Conservation (phyloP, 1,140 invertebrate genomes). For the Ditylenchus dipsaci region DNA sequence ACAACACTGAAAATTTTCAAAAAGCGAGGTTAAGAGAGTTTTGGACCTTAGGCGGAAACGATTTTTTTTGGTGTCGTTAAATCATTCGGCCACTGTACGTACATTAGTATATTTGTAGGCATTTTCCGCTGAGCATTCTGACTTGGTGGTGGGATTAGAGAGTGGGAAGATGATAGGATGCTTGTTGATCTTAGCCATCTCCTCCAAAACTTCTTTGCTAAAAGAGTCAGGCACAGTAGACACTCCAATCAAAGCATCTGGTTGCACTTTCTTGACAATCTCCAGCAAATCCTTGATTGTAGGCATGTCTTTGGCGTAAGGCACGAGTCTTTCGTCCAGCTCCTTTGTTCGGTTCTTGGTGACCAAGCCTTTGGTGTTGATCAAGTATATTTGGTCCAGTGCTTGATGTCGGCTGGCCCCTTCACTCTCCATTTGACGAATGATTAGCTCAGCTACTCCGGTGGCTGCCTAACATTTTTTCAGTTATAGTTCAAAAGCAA, state of each 20-base stretch:
- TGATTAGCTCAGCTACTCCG: conserved; percentile 66
- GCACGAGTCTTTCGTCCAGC: conserved; percentile 68
- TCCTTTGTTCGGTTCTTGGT: conserved; percentile 37
- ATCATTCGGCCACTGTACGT: conserved; percentile 55
- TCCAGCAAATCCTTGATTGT: conserved; percentile 73
- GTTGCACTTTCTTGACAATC: conserved; percentile 73
- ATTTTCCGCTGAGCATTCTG: conserved; percentile 89
- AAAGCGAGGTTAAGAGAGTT: too few relatives aligned
- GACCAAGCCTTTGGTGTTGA: conserved; percentile 60
- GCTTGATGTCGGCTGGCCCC: conserved; percentile 68
- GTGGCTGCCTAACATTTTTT: conserved; percentile 26
- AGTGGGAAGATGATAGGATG: conserved; percentile 87
- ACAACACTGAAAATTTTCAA: too few relatives aligned
- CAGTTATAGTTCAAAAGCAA: too few relatives aligned
- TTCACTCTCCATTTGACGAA: conserved; percentile 70
- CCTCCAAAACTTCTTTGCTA: conserved; percentile 74
- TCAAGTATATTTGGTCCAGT: conserved; percentile 72
- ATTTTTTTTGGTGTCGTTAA: neutral
- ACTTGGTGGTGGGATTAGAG: conserved; percentile 90
- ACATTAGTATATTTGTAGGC: conserved; percentile 82
- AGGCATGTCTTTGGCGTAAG: conserved; percentile 76
- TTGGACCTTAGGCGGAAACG: too few relatives aligned
- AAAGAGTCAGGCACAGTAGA: conserved; percentile 80
- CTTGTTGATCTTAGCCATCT: conserved; percentile 80
- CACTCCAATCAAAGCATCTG: conserved; percentile 74